These are phyloP conservation scores for Nixonia krombeini DNA, from an alignment of 1,140 invertebrate species.

Conservation along the genomic window DNA sequence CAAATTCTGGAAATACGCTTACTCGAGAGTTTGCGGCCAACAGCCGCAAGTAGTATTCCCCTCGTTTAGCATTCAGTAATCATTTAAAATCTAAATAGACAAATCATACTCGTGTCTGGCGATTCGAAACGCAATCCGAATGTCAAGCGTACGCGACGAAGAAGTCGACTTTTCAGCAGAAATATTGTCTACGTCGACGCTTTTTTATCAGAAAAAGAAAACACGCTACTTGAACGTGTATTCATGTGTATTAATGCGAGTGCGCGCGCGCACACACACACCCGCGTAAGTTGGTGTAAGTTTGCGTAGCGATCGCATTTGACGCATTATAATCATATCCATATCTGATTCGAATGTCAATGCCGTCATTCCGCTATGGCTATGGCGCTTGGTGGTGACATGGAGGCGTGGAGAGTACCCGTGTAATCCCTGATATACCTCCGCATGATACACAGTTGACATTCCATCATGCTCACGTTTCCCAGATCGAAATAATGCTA, in stretches of 20 bases:
- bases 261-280: too few species aligned
- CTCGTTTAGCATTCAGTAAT: neutral
- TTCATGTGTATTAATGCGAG: too few species aligned
- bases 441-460: constrained; percentile 53
- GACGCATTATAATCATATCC: constrained; percentile 63
- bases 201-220: constrained; percentile 47
- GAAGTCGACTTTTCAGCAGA: constrained; percentile 24
- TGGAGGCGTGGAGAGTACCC: too few species aligned
- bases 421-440: constrained; percentile 58
- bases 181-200: constrained; percentile 25
- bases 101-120: constrained; percentile 40
- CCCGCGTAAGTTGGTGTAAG: constrained; percentile 39
- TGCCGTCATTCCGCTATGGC: constrained; percentile 31
- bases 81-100: constrained; percentile 29
- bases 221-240: constrained; percentile 27
- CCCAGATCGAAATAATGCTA: constrained; percentile 70
- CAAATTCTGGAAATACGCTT: neutral
- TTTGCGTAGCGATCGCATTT: constrained; percentile 44
- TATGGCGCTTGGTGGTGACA: too few species aligned
- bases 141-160: constrained; percentile 9
- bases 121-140: constrained; percentile 21
- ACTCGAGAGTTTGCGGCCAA: neutral
- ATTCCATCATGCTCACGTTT: constrained; percentile 70
- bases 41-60: too few species aligned
- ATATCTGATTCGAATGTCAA: constrained; percentile 66